These are phyloP conservation scores for Aplysina aerophoba DNA, from an alignment of 37 sponge, comb jelly and placozoan species.

Conservation along the genomic window DNA sequence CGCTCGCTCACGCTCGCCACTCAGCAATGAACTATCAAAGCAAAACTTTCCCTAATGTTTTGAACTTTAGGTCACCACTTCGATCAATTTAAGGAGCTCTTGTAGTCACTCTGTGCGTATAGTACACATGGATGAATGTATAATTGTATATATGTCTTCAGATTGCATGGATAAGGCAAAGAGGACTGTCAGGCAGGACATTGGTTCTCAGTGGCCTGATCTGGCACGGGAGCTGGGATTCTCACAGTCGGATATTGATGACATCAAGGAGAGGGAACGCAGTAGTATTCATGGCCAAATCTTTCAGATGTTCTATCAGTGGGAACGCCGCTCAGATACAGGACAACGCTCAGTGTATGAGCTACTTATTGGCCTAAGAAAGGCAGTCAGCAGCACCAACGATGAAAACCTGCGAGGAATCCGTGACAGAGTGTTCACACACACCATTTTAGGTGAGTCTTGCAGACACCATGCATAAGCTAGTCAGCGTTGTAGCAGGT, in stretches of 20 bases:
- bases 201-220: slow-evolving; percentile 5
- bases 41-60: too few relatives aligned
- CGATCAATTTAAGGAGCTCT: too few relatives aligned
- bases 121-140: too few relatives aligned
- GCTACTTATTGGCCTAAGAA: neutral
- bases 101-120: too few relatives aligned
- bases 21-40: too few relatives aligned
- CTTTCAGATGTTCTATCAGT: neutral
- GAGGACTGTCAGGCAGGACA: neutral
- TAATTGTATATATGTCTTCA: too few relatives aligned
- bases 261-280: neutral
- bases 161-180: too few relatives aligned
- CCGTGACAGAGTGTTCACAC: slow-evolving; percentile 11
- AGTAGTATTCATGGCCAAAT: neutral
- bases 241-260: slow-evolving; percentile 17
- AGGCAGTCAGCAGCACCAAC: neutral
- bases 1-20: too few relatives aligned
- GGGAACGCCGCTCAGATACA: neutral
- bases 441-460: neutral
- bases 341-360: slow-evolving; percentile 10
- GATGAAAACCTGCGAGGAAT: neutral
- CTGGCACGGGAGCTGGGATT: neutral
- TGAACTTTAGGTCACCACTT: too few relatives aligned
- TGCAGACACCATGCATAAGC: too few relatives aligned
- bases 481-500: too few relatives aligned